Evolutionary conservation across 1,140 invertebrate genomes (phyloP).

Genomic region (Drosophila gunungcola): DNA sequence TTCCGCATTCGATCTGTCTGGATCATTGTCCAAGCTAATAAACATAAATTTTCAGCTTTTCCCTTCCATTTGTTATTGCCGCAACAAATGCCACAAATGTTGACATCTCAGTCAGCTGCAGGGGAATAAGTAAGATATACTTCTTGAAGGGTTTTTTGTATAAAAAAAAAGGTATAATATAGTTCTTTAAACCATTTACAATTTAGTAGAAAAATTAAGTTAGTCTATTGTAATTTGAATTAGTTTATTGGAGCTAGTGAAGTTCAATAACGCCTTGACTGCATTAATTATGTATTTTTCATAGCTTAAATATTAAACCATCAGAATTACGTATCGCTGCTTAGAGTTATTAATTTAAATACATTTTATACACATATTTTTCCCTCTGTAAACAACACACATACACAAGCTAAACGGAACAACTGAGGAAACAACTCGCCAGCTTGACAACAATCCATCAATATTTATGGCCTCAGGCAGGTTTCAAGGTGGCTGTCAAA

Average conservation of each 20-base stretch:
- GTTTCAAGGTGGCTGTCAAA: conserved; percentile 62
- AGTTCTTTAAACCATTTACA: too few species aligned
- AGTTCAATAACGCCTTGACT: too few species aligned
- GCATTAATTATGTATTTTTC: too few species aligned
- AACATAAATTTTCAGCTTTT: conserved; percentile 42
- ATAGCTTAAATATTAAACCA: too few species aligned
- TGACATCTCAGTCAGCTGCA: conserved; percentile 59
- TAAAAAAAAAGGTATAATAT: too few species aligned
- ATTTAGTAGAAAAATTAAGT: too few species aligned
- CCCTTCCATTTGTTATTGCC: conserved; percentile 25
- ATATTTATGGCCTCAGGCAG: conserved; percentile 73
- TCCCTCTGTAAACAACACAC: conserved; percentile 3
- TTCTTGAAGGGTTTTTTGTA: too few species aligned
- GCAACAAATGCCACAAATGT: conserved; percentile 55
- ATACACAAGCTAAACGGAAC: conserved; percentile 11
- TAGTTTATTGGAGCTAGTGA: too few species aligned
- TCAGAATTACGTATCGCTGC: too few species aligned
- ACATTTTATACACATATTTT: not conserved
- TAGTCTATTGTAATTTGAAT: too few species aligned
- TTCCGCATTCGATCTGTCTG: conserved; percentile 21
- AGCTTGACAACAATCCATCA: conserved; percentile 80
- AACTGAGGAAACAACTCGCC: conserved; percentile 13
- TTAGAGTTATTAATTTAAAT: not conserved
- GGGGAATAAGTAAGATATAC: not conserved
- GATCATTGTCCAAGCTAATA: conserved; percentile 39